Percentiles rank a stretch among this genome's conserved stretches.
Evolutionary conservation across 2,888 invertebrate genomes (phyloP).

Genomic region (Xestia sexstrigata): DNA sequence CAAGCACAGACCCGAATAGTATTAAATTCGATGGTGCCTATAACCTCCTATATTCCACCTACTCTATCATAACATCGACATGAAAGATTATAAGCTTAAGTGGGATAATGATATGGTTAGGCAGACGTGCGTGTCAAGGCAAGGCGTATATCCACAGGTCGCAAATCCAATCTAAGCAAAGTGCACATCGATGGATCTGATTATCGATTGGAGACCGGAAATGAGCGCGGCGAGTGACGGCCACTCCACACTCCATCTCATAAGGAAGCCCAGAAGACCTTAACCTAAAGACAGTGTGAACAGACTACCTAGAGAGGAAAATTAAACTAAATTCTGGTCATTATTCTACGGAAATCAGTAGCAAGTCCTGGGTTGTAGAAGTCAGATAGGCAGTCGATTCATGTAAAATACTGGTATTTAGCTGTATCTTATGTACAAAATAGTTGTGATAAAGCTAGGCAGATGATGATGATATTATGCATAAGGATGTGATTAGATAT

Average conservation of each 20-base stretch:
- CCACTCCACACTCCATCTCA: constrained; percentile 48
- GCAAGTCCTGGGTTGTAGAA: background rate
- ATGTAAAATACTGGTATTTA: no score
- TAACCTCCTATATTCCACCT: background rate
- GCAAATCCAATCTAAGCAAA: constrained; percentile 66
- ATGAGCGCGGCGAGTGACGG: constrained; percentile 68
- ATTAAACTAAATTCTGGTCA: background rate
- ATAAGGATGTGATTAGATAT: background rate
- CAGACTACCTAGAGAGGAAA: background rate
- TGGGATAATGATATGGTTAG: constrained; percentile 14
- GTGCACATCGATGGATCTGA: constrained; percentile 68
- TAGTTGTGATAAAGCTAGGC: no score
- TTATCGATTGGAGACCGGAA: constrained; percentile 73
- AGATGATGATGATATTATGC: no score
- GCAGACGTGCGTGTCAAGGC: constrained; percentile 37
- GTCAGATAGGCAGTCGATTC: no score
- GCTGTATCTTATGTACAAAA: no score
- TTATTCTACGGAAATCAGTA: background rate
- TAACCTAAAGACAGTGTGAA: background rate
- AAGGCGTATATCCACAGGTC: constrained; percentile 48
- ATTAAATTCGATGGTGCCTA: background rate
- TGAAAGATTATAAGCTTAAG: constrained; percentile 9
- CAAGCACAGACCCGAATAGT: background rate
- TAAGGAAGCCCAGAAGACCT: constrained; percentile 37
- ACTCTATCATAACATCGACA: constrained; percentile 8